These are phyloP conservation scores for Prochilodus magdalenae DNA, from an alignment of 2,113 vertebrate species.

Conservation along the genomic window DNA sequence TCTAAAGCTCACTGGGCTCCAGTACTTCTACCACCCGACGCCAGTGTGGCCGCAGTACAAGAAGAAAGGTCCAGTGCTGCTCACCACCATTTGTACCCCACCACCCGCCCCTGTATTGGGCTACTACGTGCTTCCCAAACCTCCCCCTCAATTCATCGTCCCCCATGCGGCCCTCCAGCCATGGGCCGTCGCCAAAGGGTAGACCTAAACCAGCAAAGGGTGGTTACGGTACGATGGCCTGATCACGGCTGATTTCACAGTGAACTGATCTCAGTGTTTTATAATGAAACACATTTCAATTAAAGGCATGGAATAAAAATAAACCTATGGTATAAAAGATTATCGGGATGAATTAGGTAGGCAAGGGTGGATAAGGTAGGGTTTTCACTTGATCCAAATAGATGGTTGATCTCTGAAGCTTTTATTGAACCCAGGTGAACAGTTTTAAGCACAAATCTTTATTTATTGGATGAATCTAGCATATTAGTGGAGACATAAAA, in stretches of 20 bases:
- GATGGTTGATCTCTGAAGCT: neutral
- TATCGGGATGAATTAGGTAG: no score
- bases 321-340: no score
- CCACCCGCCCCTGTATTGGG: slow-evolving; percentile 65
- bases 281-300: no score
- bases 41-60: slow-evolving; percentile 73
- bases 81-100: slow-evolving; percentile 66
- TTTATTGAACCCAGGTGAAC: neutral
- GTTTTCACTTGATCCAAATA: neutral
- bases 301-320: no score
- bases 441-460: no score
- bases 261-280: no score
- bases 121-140: slow-evolving; percentile 74
- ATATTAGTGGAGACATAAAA: no score
- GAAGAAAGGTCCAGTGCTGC: slow-evolving; percentile 65
- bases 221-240: neutral
- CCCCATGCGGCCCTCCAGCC: slow-evolving; percentile 73
- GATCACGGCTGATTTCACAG: neutral
- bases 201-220: neutral
- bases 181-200: slow-evolving; percentile 67
- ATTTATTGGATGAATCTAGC: no score
- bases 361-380: no score
- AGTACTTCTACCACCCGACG: slow-evolving; percentile 74
- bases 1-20: slow-evolving; percentile 65
- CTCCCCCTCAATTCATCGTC: slow-evolving; percentile 75